A percentile compares a stretch with the other conserved stretches of the same genome.
Conservation (phyloP, 2,797 vertebrate genomes). For the Chanos chanos region DNA sequence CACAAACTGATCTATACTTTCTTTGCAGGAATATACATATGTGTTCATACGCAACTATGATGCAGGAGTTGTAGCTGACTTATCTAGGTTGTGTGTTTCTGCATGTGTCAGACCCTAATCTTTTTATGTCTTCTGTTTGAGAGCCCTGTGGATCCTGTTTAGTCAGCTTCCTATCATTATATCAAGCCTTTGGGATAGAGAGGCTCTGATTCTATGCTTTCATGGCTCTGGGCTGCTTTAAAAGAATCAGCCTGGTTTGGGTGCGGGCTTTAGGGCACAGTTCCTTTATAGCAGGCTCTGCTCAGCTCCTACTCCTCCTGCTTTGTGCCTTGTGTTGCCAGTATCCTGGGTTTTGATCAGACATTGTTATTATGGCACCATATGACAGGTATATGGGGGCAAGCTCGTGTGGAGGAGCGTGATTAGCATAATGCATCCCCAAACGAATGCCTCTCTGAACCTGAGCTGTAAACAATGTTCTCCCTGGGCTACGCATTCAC, state of each 20-base stretch:
- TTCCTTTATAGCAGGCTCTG: slow-evolving; percentile 58
- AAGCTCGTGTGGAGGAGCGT: slow-evolving; percentile 56
- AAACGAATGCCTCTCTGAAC: slow-evolving; percentile 54
- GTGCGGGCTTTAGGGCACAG: slow-evolving; percentile 54
- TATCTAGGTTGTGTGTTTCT: neutral
- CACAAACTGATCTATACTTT: too few relatives aligned
- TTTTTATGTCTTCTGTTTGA: slow-evolving; percentile 48
- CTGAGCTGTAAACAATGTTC: slow-evolving; percentile 34
- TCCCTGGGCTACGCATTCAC: slow-evolving; percentile 37
- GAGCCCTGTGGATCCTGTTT: slow-evolving; percentile 65
- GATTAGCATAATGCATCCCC: slow-evolving; percentile 68
- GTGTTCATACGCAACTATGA: too few relatives aligned
- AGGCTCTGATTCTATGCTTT: slow-evolving; percentile 61
- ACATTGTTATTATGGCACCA: slow-evolving; percentile 51
- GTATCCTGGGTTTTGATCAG: slow-evolving; percentile 68
- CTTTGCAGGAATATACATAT: too few relatives aligned
- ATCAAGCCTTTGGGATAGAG: slow-evolving; percentile 65
- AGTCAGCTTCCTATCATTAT: slow-evolving; percentile 70
- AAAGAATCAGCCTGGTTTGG: slow-evolving; percentile 62
- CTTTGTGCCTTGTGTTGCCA: slow-evolving; percentile 62
- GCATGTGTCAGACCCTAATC: neutral
- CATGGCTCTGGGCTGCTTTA: slow-evolving; percentile 63
- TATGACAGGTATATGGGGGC: slow-evolving; percentile 65
- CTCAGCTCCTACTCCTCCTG: slow-evolving; percentile 58
- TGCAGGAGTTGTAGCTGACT: slow-evolving; percentile 1